Percentiles rank a stretch among this genome's conserved stretches.
Conservation (phyloP, 35 echinoderm and acorn worm species). For the Nesometra sesokonis region DNA sequence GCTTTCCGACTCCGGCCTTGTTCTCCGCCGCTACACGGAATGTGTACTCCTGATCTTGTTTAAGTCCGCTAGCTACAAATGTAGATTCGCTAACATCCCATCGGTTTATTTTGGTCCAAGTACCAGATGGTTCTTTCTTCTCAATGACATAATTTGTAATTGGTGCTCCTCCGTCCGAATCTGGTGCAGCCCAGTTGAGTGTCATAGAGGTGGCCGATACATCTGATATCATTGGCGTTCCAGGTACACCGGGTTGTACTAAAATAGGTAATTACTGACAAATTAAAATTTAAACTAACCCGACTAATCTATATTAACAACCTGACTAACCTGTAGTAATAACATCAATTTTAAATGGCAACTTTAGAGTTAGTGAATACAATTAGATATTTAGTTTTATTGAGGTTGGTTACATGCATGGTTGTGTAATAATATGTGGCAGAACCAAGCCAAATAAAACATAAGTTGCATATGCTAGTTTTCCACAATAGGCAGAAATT, state of each 20-base stretch:
- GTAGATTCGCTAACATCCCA: constrained; percentile 42
- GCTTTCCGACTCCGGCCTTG: constrained; percentile 62
- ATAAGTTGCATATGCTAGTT: no score
- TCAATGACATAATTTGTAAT: constrained; percentile 78
- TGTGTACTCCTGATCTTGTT: constrained; percentile 58
- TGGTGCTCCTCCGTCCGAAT: constrained; percentile 75
- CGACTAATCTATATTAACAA: no score
- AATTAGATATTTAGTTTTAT: no score
- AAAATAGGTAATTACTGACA: no score
- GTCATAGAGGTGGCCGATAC: constrained; percentile 68
- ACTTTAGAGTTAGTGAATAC: no score
- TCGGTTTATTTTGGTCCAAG: constrained; percentile 40
- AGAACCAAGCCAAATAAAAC: no score
- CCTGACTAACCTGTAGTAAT: no score
- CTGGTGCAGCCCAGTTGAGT: constrained; percentile 66
- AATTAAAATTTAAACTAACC: no score
- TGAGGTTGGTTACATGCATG: no score
- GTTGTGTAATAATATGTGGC: no score
- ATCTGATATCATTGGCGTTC: constrained; percentile 30
- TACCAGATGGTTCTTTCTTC: constrained; percentile 75
- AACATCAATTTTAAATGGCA: no score
- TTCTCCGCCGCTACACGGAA: constrained; percentile 87
- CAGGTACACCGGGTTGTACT: constrained; percentile 39
- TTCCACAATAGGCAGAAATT: no score
- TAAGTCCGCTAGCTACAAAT: constrained; percentile 42